Base-by-base conservation (phyloP, 2,113 vertebrate species). In the Tautogolabrus adspersus region DNA sequence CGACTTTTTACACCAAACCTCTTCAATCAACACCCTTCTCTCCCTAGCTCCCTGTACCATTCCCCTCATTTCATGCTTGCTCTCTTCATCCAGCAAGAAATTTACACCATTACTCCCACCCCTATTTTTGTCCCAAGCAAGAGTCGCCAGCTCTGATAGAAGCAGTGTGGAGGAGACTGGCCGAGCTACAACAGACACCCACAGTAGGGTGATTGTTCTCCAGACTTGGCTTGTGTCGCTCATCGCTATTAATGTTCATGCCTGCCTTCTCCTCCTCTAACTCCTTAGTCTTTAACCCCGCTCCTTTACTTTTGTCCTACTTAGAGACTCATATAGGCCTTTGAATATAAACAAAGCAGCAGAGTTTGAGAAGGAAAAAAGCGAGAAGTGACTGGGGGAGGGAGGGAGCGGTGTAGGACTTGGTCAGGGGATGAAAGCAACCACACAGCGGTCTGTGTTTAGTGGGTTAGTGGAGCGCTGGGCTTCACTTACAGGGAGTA, bases 401-500 rank as follows among this genome's bases (percentile, higher is more conserved):
- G 64, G 66, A 67, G 70, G 69, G 44, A n/a, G 58, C 56, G 16
- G 55, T 1, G 56, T 42, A 77, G 54, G 72, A 60, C 60, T 75
- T 60, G 23, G 74, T 59, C 56, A 56, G 74, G 67, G 77, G 90
- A 91, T 89, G 86, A 90, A 88, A 89, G 89, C 56, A 1, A 82
- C 92, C 90, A 79, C 91, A 88, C 76, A 85, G 83, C 59, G 83
- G 88, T 82, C 87, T 92, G 88, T 89, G 85, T 88, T 93, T 90
- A 91, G 91, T 89, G 90, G 91, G 86, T 91, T 91, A 89, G 86
- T 84, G 88, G 88, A 89, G 77, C 72, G 66, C 63, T 65, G 81
- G 79, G 82, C 86, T 78, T 82, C 76, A 59, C 77, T 87, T 59
- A 76, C 59, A 62, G 71, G 63, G 70, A 82, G 62, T 77, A 64